Conservation (phyloP, 2,888 invertebrate species). For the Orthonevra nobilis region DNA sequence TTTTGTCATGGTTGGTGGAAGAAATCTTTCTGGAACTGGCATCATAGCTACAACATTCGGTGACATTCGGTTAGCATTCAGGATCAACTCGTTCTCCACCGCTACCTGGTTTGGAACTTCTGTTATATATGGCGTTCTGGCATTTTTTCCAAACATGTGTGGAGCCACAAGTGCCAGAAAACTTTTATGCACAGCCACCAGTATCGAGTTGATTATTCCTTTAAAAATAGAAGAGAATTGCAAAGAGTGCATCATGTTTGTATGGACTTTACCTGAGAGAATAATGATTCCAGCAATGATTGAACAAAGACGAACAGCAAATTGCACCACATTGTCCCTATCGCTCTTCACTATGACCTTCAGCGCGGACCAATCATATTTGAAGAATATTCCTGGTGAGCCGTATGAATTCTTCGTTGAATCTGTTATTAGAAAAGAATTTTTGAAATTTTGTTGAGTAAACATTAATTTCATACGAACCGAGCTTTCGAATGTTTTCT, state of each 20-base stretch:
- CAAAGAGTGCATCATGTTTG: background rate
- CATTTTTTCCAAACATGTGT: conserved; percentile 22
- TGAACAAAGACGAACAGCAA: conserved; percentile 93
- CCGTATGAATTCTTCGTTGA: conserved; percentile 92
- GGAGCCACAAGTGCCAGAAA: conserved; percentile 48
- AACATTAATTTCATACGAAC: no score
- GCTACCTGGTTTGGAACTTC: conserved; percentile 39
- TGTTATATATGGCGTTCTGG: background rate
- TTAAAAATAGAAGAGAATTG: conserved; percentile 2
- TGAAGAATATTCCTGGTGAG: conserved; percentile 95
- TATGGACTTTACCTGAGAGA: conserved; percentile 84
- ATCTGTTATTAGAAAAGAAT: no score
- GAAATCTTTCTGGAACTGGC: no score
- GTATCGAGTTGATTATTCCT: conserved; percentile 66
- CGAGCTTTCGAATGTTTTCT: conserved; percentile 90
- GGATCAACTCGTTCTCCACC: conserved; percentile 51
- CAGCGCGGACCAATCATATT: conserved; percentile 95
- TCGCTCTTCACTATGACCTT: conserved; percentile 91
- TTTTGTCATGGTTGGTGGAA: conserved; percentile 13
- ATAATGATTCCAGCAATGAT: conserved; percentile 96
- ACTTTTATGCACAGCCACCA: conserved; percentile 34
- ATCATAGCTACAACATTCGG: conserved; percentile 38
- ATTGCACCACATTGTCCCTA: conserved; percentile 88
- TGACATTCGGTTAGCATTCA: conserved; percentile 59
- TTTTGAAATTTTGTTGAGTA: no score